Conservation (phyloP, 2,888 invertebrate genomes). For the Caenorhabditis afra region DNA sequence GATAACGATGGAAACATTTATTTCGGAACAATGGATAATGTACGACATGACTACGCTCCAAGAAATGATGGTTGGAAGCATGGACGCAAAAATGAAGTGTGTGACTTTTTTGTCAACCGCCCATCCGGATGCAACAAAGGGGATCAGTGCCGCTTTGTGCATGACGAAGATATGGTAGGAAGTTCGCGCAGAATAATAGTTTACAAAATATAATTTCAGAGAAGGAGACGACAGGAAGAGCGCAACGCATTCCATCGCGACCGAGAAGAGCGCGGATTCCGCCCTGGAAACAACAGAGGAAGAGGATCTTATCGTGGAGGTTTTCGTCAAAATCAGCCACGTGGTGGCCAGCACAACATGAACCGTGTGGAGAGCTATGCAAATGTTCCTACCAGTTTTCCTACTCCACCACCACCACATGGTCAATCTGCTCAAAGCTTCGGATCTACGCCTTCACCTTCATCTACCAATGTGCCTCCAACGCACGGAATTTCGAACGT, state of each 20-base stretch:
- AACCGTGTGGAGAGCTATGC: background rate
- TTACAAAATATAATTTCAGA: background rate
- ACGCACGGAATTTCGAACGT: too few species aligned
- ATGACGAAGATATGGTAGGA: constrained; percentile 47
- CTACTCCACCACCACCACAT: background rate
- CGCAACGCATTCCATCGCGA: background rate
- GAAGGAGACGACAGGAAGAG: background rate
- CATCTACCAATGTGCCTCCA: too few species aligned
- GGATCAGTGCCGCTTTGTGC: constrained; percentile 38
- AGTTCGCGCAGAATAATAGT: constrained; percentile 7
- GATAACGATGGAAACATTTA: background rate
- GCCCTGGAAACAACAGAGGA: constrained; percentile 4
- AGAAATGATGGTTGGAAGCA: constrained; percentile 34
- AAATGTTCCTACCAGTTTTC: too few species aligned
- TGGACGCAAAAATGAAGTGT: constrained; percentile 32
- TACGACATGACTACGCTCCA: background rate
- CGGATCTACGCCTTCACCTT: too few species aligned
- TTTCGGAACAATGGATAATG: background rate
- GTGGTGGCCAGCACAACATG: background rate
- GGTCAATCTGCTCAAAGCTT: too few species aligned
- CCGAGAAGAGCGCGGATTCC: background rate
- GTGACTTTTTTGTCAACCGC: constrained; percentile 34
- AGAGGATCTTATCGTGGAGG: constrained; percentile 17
- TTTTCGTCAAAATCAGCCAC: constrained; percentile 1
- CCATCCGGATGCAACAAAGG: constrained; percentile 43